These are phyloP conservation scores for Cynaeus angustus DNA, from an alignment of 2,888 invertebrate genomes.

Conservation along the genomic window DNA sequence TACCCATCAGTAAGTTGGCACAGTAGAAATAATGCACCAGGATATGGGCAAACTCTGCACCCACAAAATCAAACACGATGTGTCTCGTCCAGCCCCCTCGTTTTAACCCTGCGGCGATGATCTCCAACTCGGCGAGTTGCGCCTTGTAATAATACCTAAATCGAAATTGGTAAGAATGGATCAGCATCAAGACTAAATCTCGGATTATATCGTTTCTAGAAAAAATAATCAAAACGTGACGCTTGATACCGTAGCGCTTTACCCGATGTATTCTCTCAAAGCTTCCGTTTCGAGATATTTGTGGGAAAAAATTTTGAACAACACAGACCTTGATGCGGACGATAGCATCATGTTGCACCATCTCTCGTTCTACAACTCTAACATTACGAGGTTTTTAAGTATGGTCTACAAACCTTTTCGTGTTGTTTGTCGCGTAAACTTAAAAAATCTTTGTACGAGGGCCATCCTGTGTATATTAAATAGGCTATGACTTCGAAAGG, in stretches of 20 bases:
- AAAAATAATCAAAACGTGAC: too few relatives aligned
- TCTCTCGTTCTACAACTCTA: not conserved
- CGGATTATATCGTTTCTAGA: too few relatives aligned
- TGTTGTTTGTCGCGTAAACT: not conserved
- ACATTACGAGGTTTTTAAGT: not conserved
- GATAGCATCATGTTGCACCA: not conserved
- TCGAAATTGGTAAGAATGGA: not conserved
- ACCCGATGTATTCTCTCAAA: too few relatives aligned
- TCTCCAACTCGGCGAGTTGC: conserved; percentile 10
- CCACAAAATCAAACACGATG: conserved; percentile 9
- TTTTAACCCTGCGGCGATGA: conserved; percentile 1
- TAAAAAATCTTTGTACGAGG: not conserved
- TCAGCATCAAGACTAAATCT: not conserved
- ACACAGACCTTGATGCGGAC: not conserved
- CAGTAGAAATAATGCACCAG: not conserved
- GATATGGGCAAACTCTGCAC: conserved; percentile 2
- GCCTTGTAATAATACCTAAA: conserved; percentile 1
- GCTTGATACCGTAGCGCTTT: too few relatives aligned
- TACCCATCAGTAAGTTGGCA: not conserved
- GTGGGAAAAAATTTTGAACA: not conserved
- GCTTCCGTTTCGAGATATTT: too few relatives aligned
- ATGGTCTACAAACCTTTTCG: not conserved
- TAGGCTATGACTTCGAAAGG: not conserved
- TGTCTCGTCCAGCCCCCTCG: conserved; percentile 4
- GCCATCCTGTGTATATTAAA: not conserved